Base-by-base conservation (phyloP, 2,888 invertebrate genomes). In the Drepanosiphum platanoidis region DNA sequence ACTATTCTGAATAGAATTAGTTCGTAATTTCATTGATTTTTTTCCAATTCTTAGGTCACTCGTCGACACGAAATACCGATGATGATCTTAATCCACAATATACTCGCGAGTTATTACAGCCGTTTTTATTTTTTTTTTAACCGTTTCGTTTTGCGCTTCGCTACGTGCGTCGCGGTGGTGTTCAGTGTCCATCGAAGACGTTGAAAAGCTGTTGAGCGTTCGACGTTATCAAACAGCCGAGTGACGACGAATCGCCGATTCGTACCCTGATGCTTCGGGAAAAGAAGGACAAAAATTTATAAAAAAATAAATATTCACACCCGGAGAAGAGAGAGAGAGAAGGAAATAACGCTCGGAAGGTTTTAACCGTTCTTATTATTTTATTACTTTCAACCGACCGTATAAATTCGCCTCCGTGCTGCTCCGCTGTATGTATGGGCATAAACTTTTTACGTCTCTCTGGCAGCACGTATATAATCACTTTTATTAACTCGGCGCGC, bases 401-500 rank as follows among this genome's bases (percentile, higher is more conserved):
- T 64, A 64, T 27, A 64, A 30, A 64, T 30, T 64, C 13, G n/a
- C 27, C 27, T 61, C 9, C n/a, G n/a, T n/a, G 22, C 7, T n/a
- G n/a, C 61, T 64, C 30, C 30, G 11, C 30, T 27, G 27, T 8
- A 30, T 27, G 30, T 27, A 30, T 64, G 64, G 18, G 46, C 4
- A 9, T 46, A 22, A 30, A 18, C 22, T 52, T 75, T 75, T 34
- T 58, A 75, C 75, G 58, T 77, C 27, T 61, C 8, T 61, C 18
- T 36, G 36, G 36, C 61, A 39, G 36, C n/a, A n/a, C n/a, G n/a
- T n/a, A n/a, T 61, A 36, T 58, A 75, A 75, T 75, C 58, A 77
- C 27, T 77, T 77, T 77, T 77, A 77, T 77, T 77, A 61, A 78
- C 61, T 32, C 15, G 7, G 27, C 58, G n/a, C 15, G 27, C 58